These are phyloP conservation scores for Characodon lateralis DNA, from an alignment of 2,797 vertebrate genomes.

Conservation along the genomic window DNA sequence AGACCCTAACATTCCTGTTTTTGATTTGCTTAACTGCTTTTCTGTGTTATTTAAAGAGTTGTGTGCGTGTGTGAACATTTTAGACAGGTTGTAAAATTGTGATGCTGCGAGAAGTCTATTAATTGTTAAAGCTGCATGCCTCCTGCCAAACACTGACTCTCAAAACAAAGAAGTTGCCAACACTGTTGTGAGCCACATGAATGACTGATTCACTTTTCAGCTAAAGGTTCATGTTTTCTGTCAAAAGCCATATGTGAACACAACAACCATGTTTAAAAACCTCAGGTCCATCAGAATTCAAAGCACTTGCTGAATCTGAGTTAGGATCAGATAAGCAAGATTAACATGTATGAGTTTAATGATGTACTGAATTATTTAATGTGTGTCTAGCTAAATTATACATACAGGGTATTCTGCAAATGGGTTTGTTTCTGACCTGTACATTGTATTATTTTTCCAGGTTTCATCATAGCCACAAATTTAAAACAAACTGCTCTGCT, in stretches of 20 bases:
- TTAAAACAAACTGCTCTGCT: conserved; percentile 25
- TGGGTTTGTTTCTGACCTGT: conserved; percentile 31
- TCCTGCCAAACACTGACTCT: conserved; percentile 74
- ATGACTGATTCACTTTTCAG: conserved; percentile 61
- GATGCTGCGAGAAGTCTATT: conserved; percentile 68
- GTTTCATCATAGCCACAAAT: conserved; percentile 34
- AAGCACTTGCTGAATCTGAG: conserved; percentile 24
- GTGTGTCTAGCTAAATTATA: conserved; percentile 6
- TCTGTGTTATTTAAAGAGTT: conserved; percentile 53
- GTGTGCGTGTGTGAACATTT: conserved; percentile 54
- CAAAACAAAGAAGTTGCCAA: conserved; percentile 63
- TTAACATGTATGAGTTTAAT: conserved; percentile 31
- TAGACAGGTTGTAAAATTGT: conserved; percentile 70
- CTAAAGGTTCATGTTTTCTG: conserved; percentile 43
- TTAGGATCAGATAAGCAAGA: conserved; percentile 19
- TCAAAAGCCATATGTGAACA: conserved; percentile 46
- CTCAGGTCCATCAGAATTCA: conserved; percentile 22
- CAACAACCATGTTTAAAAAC: conserved; percentile 16
- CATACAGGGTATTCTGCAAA: conserved; percentile 24
- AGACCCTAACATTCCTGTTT: conserved; percentile 60
- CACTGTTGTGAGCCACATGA: conserved; percentile 66
- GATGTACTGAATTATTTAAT: conserved; percentile 37
- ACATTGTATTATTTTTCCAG: conserved; percentile 4
- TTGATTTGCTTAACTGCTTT: conserved; percentile 69
- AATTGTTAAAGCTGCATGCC: conserved; percentile 67